Conservation (phyloP, 2,888 invertebrate genomes). For the Megaustenia siamemsis region DNA sequence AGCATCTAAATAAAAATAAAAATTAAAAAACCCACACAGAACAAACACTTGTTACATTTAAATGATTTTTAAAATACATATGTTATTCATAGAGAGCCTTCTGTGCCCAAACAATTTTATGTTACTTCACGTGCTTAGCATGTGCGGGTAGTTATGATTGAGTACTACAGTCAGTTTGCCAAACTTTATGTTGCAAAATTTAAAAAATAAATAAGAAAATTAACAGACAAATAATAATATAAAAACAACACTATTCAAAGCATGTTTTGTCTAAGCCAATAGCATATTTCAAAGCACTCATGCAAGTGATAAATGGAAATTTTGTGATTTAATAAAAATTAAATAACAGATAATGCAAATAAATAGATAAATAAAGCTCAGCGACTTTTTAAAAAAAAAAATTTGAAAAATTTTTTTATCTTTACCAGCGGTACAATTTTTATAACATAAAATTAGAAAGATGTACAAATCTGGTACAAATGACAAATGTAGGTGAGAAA, state of each 20-base stretch:
- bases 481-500: slow-evolving; percentile 43
- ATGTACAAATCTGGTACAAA: neutral
- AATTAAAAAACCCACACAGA: slow-evolving; percentile 17
- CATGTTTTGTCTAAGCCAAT: slow-evolving; percentile 36
- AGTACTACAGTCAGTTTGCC: neutral
- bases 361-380: neutral
- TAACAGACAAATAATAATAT: neutral
- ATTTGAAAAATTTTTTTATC: neutral
- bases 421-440: neutral
- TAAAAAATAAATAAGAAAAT: neutral
- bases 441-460: neutral
- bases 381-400: neutral
- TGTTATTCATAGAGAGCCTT: slow-evolving; percentile 50
- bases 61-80: slow-evolving; percentile 22
- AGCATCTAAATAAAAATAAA: slow-evolving; percentile 22
- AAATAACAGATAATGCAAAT: slow-evolving; percentile 12
- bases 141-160: neutral
- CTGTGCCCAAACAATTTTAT: neutral
- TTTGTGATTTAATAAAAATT: slow-evolving; percentile 26
- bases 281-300: slow-evolving; percentile 45
- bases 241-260: slow-evolving; percentile 39
- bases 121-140: neutral
- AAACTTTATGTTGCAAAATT: slow-evolving; percentile 9
- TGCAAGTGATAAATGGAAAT: slow-evolving; percentile 36
- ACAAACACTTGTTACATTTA: slow-evolving; percentile 35